A percentile compares a stretch with the other conserved stretches of the same genome.
phyloP scores from a whole-genome alignment of 2,113 vertebrate species.

The Microcebus griseorufus region DNA sequence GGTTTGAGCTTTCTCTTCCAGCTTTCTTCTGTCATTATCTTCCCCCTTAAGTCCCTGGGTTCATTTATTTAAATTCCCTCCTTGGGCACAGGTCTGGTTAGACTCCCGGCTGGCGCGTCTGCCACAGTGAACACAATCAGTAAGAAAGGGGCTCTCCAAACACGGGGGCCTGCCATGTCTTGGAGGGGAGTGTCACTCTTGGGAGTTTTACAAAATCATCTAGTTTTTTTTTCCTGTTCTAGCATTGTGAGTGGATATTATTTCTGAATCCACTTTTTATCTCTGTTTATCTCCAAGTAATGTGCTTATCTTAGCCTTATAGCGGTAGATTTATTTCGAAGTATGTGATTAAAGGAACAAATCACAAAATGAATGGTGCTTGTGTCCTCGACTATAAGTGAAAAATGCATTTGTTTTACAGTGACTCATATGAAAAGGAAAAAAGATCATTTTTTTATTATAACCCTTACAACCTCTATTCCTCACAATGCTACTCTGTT shows the following conservation, averaged over 20 bases:
- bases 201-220: background rate
- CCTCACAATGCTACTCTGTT: background rate
- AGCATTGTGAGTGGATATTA: background rate
- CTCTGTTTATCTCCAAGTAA: background rate
- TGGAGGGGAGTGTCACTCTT: rapidly evolving
- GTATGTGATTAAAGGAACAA: constrained; percentile 39
- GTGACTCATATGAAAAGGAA: constrained; percentile 20
- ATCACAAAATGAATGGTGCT: background rate
- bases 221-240: background rate
- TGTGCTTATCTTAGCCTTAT: background rate
- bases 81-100: background rate
- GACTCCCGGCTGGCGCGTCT: background rate
- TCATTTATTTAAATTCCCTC: background rate
- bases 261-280: background rate
- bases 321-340: background rate
- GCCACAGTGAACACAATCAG: background rate
- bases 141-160: background rate
- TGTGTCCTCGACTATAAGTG: background rate
- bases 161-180: background rate
- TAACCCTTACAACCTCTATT: background rate
- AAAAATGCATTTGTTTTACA: constrained; percentile 13
- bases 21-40: background rate
- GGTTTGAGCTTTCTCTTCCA: background rate
- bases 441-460: constrained; percentile 46
- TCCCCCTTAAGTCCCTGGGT: background rate